Conservation (phyloP, 2,113 vertebrate genomes). For the Paralichthys olivaceus region DNA sequence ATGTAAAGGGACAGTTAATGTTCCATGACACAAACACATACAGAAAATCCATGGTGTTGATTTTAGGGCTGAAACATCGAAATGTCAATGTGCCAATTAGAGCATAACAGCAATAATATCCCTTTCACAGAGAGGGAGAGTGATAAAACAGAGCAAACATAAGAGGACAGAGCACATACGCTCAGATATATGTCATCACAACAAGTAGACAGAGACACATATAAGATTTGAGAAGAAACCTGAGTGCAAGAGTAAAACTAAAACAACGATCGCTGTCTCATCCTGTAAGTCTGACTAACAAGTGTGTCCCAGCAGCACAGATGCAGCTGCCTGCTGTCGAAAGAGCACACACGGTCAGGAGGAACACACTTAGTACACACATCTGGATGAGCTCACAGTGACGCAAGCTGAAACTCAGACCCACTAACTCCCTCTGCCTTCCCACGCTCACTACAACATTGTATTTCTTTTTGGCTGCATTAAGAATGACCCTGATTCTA, state of each 20-base stretch:
- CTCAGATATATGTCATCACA: neutral
- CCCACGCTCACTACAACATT: neutral
- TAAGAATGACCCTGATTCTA: neutral
- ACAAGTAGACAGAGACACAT: neutral
- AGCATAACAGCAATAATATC: constrained; percentile 38
- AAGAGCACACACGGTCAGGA: neutral
- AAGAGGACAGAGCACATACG: neutral
- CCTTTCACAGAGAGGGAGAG: neutral
- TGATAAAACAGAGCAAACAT: neutral
- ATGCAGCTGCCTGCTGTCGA: neutral
- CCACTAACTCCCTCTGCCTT: neutral
- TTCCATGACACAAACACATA: constrained; percentile 33
- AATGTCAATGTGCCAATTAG: constrained; percentile 41
- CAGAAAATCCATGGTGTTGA: constrained; percentile 43
- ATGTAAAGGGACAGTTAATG: constrained; percentile 33
- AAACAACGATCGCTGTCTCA: neutral
- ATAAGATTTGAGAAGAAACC: constrained; percentile 77
- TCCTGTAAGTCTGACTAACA: neutral
- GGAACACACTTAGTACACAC: neutral
- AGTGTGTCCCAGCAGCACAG: neutral
- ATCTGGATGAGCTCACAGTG: constrained; percentile 5
- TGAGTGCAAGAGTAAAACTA: neutral
- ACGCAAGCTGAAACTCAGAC: neutral
- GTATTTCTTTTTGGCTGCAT: neutral
- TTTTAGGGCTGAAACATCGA: constrained; percentile 26